Conservation (phyloP, 2,797 vertebrate species). For the Toxotes lorentzi region DNA sequence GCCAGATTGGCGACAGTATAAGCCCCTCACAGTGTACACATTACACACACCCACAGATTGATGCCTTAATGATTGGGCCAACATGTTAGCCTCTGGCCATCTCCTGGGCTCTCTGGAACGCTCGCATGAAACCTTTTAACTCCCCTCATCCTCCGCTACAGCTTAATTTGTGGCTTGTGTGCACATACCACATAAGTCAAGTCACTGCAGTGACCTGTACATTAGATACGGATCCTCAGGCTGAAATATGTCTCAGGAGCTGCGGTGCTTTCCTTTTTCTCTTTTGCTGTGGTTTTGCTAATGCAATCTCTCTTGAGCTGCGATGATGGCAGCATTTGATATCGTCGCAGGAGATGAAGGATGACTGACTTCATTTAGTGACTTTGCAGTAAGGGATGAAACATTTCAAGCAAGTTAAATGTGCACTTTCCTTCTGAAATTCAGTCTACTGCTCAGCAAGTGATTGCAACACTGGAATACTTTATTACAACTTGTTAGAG, state of each 20-base stretch:
- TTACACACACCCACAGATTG: slow-evolving; percentile 53
- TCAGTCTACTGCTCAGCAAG: neutral
- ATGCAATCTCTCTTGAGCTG: slow-evolving; percentile 49
- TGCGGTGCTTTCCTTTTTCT: slow-evolving; percentile 53
- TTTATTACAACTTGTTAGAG: too few species aligned
- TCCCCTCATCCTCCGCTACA: slow-evolving; percentile 45
- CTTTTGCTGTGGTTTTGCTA: slow-evolving; percentile 65
- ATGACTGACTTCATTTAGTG: neutral
- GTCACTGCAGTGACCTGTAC: slow-evolving; percentile 64
- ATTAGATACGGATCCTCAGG: slow-evolving; percentile 60
- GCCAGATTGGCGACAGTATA: slow-evolving; percentile 58
- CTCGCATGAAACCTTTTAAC: slow-evolving; percentile 70
- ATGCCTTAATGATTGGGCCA: slow-evolving; percentile 80
- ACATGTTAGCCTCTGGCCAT: slow-evolving; percentile 79
- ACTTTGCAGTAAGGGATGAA: neutral
- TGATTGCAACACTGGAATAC: neutral
- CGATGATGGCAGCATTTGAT: slow-evolving; percentile 53
- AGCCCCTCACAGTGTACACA: slow-evolving; percentile 27
- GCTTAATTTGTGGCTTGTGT: slow-evolving; percentile 71
- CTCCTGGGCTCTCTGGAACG: slow-evolving; percentile 68
- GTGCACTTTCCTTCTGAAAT: neutral
- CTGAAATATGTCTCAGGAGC: slow-evolving; percentile 67
- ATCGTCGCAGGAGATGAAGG: slow-evolving; percentile 22
- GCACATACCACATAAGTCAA: slow-evolving; percentile 75
- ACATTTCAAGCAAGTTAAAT: neutral